Percentiles rank a stretch among this genome's conserved stretches.
Evolutionary conservation across 1,140 invertebrate genomes (phyloP).

Genomic region (Camponotus vicinus): DNA sequence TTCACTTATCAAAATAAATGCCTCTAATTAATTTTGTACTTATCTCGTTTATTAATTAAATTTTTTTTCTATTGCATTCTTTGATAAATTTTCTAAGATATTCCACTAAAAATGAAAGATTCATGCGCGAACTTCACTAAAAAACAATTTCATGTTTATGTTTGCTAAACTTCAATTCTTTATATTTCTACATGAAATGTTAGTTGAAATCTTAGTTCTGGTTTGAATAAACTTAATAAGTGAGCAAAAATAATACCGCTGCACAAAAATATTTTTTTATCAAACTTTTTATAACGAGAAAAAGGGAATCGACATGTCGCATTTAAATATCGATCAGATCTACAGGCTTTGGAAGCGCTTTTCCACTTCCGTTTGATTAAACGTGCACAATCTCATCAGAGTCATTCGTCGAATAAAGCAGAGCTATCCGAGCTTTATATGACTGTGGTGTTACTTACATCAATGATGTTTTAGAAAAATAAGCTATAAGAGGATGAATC

Average conservation of each 20-base stretch:
- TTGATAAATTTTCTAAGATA: not conserved
- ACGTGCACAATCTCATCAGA: conserved; percentile 48
- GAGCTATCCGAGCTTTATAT: not conserved
- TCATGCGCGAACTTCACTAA: not conserved
- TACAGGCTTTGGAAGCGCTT: conserved; percentile 22
- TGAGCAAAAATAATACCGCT: not conserved
- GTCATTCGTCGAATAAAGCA: conserved; percentile 28
- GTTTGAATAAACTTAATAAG: conserved; percentile 1
- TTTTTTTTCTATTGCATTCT: not conserved
- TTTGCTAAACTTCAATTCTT: too few species aligned
- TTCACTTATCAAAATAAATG: not conserved
- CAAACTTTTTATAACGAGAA: not conserved
- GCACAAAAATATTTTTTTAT: not conserved
- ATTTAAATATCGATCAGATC: conserved; percentile 18
- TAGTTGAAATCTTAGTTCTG: not conserved
- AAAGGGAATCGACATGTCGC: not conserved
- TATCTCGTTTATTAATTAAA: not conserved
- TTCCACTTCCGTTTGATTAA: conserved; percentile 27
- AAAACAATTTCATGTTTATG: not conserved
- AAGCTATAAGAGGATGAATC: not conserved
- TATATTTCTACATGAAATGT: not conserved
- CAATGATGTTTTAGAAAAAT: conserved; percentile 2
- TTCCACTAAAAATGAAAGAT: not conserved
- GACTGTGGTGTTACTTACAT: not conserved
- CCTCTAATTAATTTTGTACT: not conserved